phyloP scores from a whole-genome alignment of 2,888 invertebrate species.

The Arctia plantaginis region DNA sequence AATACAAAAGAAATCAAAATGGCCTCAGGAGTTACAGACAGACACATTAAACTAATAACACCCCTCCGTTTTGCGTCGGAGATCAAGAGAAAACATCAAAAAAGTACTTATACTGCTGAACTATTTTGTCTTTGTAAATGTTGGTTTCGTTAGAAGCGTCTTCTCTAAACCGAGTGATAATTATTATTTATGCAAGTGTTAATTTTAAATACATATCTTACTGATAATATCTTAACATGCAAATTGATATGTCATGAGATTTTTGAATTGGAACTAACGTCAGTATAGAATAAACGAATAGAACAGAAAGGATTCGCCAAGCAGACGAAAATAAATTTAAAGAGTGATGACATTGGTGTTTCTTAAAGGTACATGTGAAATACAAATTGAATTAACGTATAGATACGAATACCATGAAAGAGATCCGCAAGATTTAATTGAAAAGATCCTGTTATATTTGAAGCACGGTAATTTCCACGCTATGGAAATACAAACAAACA shows the following conservation, averaged over 20 bases:
- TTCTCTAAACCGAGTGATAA: background rate
- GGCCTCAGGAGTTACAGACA: too few relatives aligned
- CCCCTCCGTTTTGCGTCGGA: background rate
- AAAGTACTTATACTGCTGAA: background rate
- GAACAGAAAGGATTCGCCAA: background rate
- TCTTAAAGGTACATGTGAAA: background rate
- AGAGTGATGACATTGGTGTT: too few relatives aligned
- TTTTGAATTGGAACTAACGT: background rate
- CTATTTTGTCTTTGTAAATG: background rate
- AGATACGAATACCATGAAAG: background rate
- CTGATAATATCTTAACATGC: background rate
- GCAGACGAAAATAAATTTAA: background rate
- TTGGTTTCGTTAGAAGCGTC: background rate
- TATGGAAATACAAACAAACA: background rate
- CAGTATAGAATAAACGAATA: background rate
- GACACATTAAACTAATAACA: background rate
- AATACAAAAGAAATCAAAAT: too few relatives aligned
- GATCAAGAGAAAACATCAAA: background rate
- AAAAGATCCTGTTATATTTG: background rate
- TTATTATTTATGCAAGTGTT: background rate
- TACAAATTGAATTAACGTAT: background rate
- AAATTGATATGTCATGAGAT: background rate
- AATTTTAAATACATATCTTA: background rate
- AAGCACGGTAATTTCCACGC: background rate
- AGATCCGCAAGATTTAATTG: background rate